Base-by-base conservation (phyloP, 1,140 invertebrate species). In the Berghia stephanieae region DNA sequence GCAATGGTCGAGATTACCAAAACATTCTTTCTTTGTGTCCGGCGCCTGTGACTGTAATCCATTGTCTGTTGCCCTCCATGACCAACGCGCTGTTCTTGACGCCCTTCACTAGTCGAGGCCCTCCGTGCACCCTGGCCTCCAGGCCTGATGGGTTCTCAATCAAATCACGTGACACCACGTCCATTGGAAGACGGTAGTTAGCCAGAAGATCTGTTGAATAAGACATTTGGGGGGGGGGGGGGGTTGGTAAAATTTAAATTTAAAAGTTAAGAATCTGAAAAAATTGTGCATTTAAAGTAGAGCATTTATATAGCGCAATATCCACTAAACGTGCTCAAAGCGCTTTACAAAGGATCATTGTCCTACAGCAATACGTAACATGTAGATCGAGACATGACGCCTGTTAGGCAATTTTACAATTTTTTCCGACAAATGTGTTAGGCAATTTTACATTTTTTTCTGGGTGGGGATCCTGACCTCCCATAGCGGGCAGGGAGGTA, bases 101-200 rank as follows among this genome's bases (percentile, higher is more conserved):
- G 4, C 87, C 88, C 0, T 34, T 66, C 21, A 82, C 79, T n/a
- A 86, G 57, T 8, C 74, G 66, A 10, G 86, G 83, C 31, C 63
- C 36, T 6, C 88, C 87, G 75, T 80, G 79, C 8, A 85, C 83
- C 18, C 72, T 73, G 13, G 86, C 80, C 63, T 88, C 86, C 43
- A 89, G 82, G 57, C 87, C 88, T 10, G 87, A 88, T 3, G 87
- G 86, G 71, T 88, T 88, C 13, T 79, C 76, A 0, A 86, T 43
- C 0, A 55, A 76, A 21, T 68, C 74, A 2, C 79, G 78, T 1
- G 69, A 49, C 21, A 87, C 36, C 1, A 67, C 60, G 75, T 89
- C 86, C 86, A 89, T 88, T 0, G 88, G 87, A 4, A 89, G 73
- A 24, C 83, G 77, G 72, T 89, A 89, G 69, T 83, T 79, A 3